These are phyloP conservation scores for Ictidomys tridecemlineatus DNA, from an alignment of 2,113 vertebrate genomes.

Conservation along the genomic window DNA sequence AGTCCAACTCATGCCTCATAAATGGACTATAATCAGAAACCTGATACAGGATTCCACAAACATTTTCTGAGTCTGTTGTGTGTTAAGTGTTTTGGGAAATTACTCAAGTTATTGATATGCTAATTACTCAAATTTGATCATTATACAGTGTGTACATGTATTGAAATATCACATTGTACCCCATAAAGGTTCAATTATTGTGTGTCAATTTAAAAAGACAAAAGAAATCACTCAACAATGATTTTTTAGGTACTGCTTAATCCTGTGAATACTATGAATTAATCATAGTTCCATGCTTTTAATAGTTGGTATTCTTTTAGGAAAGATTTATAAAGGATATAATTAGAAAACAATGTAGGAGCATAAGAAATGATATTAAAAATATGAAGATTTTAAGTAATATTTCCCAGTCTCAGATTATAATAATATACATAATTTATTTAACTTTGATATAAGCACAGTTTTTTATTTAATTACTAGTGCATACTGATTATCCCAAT, in stretches of 20 bases:
- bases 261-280: not conserved
- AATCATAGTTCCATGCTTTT: not conserved
- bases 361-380: not conserved
- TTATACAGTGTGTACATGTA: not conserved
- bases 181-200: not conserved
- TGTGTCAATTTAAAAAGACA: not conserved
- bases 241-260: conserved; percentile 2
- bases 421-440: not conserved
- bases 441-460: conserved; percentile 14
- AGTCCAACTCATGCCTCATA: not conserved
- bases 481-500: not conserved
- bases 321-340: conserved; percentile 18
- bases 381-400: not conserved
- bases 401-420: not conserved
- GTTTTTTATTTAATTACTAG: not conserved
- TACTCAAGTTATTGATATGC: not conserved
- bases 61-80: not conserved
- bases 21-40: not conserved
- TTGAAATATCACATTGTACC: not conserved
- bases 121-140: not conserved
- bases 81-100: conserved; percentile 47
- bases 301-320: conserved; percentile 3
- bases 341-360: conserved; percentile 11
- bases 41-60: not conserved
- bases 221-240: not conserved